Evolutionary conservation across 2,113 vertebrate genomes (phyloP).

Genomic region (Ondatra zibethicus): DNA sequence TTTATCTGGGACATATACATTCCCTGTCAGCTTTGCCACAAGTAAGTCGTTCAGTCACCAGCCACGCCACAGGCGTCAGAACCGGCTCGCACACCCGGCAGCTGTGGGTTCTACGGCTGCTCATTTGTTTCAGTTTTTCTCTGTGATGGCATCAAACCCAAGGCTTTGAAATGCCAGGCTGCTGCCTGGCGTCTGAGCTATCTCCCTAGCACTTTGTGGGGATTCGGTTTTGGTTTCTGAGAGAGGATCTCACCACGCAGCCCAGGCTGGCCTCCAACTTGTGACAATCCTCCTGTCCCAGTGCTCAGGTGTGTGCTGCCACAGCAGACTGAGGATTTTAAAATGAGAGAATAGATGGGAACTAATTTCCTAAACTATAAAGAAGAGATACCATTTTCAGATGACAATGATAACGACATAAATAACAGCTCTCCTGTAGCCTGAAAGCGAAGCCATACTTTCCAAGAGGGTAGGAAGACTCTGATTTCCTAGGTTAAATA

Average conservation of each 20-base stretch:
- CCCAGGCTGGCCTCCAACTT: neutral
- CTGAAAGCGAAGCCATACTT: neutral
- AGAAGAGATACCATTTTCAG: neutral
- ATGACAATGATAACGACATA: neutral
- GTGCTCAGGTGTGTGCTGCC: neutral
- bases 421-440: neutral
- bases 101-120: neutral
- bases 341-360: neutral
- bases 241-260: neutral
- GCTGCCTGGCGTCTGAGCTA: neutral
- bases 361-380: slow-evolving; percentile 28
- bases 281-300: neutral
- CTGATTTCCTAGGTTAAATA: neutral
- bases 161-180: neutral
- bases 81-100: neutral
- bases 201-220: neutral
- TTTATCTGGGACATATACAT: neutral
- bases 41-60: neutral
- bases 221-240: neutral
- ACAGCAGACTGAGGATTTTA: neutral
- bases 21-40: neutral
- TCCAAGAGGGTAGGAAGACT: neutral
- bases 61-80: neutral
- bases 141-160: neutral
- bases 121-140: neutral